Conservation (phyloP, 2,888 invertebrate species). For the Helleia helle region DNA sequence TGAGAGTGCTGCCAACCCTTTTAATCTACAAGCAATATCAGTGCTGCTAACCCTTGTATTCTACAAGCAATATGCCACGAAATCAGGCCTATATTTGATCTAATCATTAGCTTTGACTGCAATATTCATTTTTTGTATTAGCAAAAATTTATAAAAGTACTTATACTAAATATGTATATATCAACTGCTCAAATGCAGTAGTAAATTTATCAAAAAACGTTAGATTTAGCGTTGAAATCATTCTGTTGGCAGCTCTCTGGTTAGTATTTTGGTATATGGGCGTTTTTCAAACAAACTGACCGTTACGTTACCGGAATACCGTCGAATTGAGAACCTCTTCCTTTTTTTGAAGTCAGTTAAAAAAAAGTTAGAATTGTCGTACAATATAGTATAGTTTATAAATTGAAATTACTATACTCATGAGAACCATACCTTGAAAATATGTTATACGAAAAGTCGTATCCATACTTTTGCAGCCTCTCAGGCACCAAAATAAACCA, state of each 20-base stretch:
- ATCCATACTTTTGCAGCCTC: too few species aligned
- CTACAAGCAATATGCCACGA: constrained; percentile 9
- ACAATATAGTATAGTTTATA: constrained; percentile 5
- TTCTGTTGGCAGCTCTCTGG: constrained; percentile 11
- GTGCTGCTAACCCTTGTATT: constrained; percentile 7
- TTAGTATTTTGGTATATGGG: constrained; percentile 10
- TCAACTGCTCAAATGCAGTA: constrained; percentile 10
- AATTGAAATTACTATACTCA: too few species aligned
- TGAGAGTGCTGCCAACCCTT: too few species aligned
- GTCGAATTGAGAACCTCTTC: too few species aligned
- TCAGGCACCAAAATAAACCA: too few species aligned
- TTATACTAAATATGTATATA: constrained; percentile 10
- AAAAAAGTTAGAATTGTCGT: background rate
- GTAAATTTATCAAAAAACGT: constrained; percentile 11
- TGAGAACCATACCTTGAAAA: too few species aligned
- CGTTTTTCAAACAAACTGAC: constrained; percentile 5
- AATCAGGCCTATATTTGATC: constrained; percentile 12
- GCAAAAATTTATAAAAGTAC: constrained; percentile 10
- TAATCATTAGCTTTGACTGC: constrained; percentile 9
- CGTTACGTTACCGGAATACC: constrained; percentile 10
- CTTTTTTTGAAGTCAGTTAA: too few species aligned
- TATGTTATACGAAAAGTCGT: too few species aligned
- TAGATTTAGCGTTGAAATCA: constrained; percentile 11
- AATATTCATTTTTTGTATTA: constrained; percentile 10
- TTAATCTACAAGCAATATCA: too few species aligned